Conservation (phyloP, 37 sponge, comb jelly and placozoan genomes). For the Bolinopsis microptera region DNA sequence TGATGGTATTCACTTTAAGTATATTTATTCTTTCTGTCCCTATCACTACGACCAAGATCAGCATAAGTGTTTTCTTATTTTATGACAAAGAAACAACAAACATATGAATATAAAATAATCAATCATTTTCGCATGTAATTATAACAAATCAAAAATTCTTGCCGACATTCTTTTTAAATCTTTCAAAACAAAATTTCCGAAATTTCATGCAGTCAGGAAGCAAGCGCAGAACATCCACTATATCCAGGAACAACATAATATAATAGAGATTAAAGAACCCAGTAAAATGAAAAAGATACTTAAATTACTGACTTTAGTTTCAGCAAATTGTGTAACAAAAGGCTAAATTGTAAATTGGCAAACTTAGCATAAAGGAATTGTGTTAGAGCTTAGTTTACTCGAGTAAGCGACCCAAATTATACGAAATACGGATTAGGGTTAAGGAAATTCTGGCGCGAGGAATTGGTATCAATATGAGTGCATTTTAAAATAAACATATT, state of each 20-base stretch:
- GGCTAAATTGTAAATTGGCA: too few relatives aligned
- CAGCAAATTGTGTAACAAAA: too few relatives aligned
- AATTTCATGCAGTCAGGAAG: background rate
- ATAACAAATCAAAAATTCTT: background rate
- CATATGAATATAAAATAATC: background rate
- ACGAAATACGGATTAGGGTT: background rate
- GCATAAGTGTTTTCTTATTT: too few relatives aligned
- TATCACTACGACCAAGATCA: too few relatives aligned
- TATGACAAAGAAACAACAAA: background rate
- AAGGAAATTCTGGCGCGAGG: background rate
- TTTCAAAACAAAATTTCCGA: background rate
- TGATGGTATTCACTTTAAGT: too few relatives aligned
- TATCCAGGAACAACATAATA: background rate
- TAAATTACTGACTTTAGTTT: too few relatives aligned
- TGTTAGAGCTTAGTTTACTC: too few relatives aligned
- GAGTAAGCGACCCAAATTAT: too few relatives aligned
- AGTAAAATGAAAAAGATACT: background rate
- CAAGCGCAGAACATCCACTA: too few relatives aligned
- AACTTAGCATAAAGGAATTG: too few relatives aligned
- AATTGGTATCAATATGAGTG: background rate
- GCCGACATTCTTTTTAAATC: background rate
- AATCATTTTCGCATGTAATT: background rate
- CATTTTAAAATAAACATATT: constrained; percentile 8
- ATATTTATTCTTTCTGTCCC: too few relatives aligned
- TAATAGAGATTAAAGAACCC: background rate